Evolutionary conservation across 2,797 vertebrate species (phyloP).

Genomic region (Eulemur mongoz): DNA sequence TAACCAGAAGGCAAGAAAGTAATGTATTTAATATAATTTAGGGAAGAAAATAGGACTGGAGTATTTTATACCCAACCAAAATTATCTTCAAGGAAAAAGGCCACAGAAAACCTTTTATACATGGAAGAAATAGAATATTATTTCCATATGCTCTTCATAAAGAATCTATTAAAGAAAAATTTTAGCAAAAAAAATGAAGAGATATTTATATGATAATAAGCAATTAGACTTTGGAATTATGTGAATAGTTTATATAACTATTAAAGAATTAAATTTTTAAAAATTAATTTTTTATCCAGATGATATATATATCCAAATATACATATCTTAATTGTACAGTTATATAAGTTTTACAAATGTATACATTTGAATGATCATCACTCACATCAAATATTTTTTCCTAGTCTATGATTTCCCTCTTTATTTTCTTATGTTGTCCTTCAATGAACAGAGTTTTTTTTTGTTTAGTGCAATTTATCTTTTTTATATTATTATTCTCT

Average conservation of each 20-base stretch:
- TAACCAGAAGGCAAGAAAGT: background rate
- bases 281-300: no score
- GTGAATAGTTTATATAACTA: background rate
- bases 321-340: background rate
- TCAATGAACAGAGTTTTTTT: background rate
- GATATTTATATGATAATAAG: background rate
- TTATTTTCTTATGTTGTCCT: background rate
- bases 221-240: background rate
- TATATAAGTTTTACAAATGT: background rate
- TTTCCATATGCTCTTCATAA: background rate
- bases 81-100: background rate
- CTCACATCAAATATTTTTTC: background rate
- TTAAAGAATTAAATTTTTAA: background rate
- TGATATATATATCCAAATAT: background rate
- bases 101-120: background rate
- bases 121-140: background rate
- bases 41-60: background rate
- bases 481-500: background rate
- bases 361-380: background rate
- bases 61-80: background rate
- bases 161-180: background rate
- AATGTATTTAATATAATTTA: background rate
- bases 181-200: background rate
- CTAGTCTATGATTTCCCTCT: background rate
- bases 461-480: background rate